A percentile compares a stretch with the other conserved stretches of the same genome.
Evolutionary conservation across 2,113 vertebrate species (phyloP).

Genomic region (Hippocampus mohnikei): DNA sequence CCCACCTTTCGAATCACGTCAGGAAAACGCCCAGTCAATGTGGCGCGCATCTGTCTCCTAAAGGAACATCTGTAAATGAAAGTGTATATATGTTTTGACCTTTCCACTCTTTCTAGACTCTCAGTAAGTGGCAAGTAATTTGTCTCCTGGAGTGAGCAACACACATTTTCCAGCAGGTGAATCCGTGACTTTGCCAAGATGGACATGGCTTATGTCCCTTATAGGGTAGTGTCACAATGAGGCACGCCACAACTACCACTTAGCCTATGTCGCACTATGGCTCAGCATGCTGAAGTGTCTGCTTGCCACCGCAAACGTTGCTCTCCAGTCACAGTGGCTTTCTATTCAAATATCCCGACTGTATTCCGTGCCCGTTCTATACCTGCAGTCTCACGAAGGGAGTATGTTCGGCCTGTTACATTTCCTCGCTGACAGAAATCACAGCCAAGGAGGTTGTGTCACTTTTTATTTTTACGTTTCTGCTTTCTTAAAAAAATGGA

Average conservation of each 20-base stretch:
- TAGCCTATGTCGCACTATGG: background rate
- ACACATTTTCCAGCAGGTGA: conserved; percentile 40
- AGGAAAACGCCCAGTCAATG: conserved; percentile 19
- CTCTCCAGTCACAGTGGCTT: conserved; percentile 1
- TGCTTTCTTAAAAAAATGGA: conserved; percentile 23
- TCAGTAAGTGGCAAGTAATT: background rate
- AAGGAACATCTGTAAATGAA: conserved; percentile 7
- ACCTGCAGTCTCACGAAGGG: conserved; percentile 1
- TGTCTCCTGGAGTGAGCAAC: no score
- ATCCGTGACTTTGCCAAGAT: background rate
- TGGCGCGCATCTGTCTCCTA: conserved; percentile 27
- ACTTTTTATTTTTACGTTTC: conserved; percentile 28
- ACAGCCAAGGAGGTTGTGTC: conserved; percentile 54
- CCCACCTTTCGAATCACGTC: background rate
- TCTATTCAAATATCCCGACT: background rate
- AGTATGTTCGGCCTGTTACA: background rate
- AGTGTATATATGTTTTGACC: background rate
- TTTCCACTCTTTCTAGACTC: background rate
- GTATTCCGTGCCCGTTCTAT: background rate
- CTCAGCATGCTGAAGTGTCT: conserved; percentile 1
- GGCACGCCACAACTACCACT: conserved; percentile 23
- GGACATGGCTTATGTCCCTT: conserved; percentile 45
- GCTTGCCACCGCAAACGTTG: conserved; percentile 2
- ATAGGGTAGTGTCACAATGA: conserved; percentile 56
- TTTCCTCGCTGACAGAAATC: conserved; percentile 35